phyloP scores from a whole-genome alignment of 2,797 vertebrate species.

The Lithobates pipiens region DNA sequence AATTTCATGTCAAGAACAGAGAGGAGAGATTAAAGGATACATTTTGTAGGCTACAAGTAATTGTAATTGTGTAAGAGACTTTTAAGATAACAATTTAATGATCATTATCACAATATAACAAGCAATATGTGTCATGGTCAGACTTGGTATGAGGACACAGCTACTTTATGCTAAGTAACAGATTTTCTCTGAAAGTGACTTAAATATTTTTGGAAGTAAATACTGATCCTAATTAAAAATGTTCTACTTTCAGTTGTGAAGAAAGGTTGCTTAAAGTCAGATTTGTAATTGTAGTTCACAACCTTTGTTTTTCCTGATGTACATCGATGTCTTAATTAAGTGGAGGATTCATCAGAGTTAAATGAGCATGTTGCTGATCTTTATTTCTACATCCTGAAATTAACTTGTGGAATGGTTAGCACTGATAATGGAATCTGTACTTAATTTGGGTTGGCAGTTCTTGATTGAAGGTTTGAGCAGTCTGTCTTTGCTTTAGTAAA shows the following conservation, averaged over 20 bases:
- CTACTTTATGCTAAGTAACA: background rate
- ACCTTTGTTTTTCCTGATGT: background rate
- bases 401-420: background rate
- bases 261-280: background rate
- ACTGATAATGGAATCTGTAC: no score
- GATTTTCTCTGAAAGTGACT: background rate
- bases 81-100: conserved; percentile 14
- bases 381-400: background rate
- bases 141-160: background rate
- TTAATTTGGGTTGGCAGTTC: no score
- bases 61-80: conserved; percentile 10
- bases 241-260: no score
- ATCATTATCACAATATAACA: conserved; percentile 6
- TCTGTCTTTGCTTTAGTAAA: no score
- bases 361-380: background rate
- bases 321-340: no score
- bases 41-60: background rate
- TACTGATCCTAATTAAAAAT: no score
- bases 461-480: no score
- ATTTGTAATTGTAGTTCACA: background rate
- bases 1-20: conserved; percentile 4
- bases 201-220: background rate
- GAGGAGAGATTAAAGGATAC: conserved; percentile 21
- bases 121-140: background rate
- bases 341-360: no score